Evolutionary conservation across 2,113 vertebrate genomes (phyloP).

Genomic region (Spheniscus mendiculus): DNA sequence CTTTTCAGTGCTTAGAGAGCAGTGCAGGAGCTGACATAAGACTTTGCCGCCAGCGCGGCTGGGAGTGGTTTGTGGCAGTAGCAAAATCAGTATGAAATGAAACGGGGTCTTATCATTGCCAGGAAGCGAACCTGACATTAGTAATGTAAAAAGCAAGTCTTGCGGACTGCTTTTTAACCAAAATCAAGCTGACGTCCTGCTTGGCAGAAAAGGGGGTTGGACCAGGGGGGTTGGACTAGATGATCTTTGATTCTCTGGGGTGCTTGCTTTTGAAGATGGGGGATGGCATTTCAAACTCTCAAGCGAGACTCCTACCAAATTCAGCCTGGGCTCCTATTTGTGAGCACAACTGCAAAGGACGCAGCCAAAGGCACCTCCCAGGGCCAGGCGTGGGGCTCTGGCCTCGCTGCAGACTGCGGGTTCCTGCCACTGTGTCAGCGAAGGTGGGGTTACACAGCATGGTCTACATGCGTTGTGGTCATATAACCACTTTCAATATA

Average conservation of each 20-base stretch:
- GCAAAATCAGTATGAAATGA: not conserved
- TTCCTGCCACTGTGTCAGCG: rapidly evolving
- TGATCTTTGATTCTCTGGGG: not conserved
- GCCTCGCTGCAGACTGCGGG: not conserved
- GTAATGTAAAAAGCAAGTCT: not conserved
- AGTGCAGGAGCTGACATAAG: not conserved
- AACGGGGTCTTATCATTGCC: not conserved
- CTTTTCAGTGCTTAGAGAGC: not conserved
- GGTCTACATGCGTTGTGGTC: rapidly evolving
- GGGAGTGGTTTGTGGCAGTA: not conserved
- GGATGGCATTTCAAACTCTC: not conserved
- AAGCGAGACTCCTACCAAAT: not conserved
- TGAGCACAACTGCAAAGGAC: not conserved
- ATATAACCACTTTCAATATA: not conserved
- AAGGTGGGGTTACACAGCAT: not conserved
- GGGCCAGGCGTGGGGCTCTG: rapidly evolving
- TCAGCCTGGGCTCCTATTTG: not conserved
- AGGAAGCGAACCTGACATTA: not conserved
- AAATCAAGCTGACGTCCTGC: not conserved
- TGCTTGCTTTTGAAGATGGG: not conserved
- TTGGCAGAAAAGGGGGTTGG: not conserved
- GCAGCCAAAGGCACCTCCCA: not conserved
- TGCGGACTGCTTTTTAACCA: not conserved
- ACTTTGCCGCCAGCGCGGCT: not conserved
- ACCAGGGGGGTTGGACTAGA: not conserved